Evolutionary conservation across 1,140 invertebrate genomes (phyloP), one percentile per base, ranked within the genome.

Genomic region (Magallana gigas): DNA sequence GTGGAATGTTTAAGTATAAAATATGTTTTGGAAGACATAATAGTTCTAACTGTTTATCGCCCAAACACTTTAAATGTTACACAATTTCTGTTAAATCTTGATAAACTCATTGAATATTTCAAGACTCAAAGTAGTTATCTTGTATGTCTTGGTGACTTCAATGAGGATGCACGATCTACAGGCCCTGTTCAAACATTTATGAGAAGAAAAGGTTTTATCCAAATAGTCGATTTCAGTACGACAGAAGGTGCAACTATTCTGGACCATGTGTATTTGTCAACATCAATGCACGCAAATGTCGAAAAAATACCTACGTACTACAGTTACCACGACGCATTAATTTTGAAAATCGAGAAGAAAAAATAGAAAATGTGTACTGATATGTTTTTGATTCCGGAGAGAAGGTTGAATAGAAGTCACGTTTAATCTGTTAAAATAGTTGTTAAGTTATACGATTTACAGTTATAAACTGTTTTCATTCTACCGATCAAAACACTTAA

Each of bases 291-390:
- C 0, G 36, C 84, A 0, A 14, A 9, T 57, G 16, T 76, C 8
- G 9, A 88, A n/a, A 59, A 80, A n/a, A 56, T 88, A 16, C 82
- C 83, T 60, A 84, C 64, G n/a, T 88, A 84, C 56, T 88, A 88
- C 48, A 88, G 87, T 57, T 84, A 88, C 83, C 87, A 88, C 59
- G 86, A 87, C 12, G 86, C 86, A 16, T 29, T 83, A 12, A 64
- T 36, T 8, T 1, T 64, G 11, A 76, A 14, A n/a, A 2, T 76
- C 23, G 12, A 14, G 4, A 60, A 12, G n/a, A 60, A n/a, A 12
- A 60, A 12, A 36, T 36, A 36, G 36, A 36, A 36, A 3, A 36
- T 36, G 36, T 36, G 36, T 36, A 36, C 36, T 36, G 36, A 36
- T 36, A 36, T 36, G 36, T 36, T 36, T 36, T 36, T 36, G 36